These are phyloP conservation scores for Cochlearius cochlearius DNA, from an alignment of 2,113 vertebrate genomes.

Conservation along the genomic window DNA sequence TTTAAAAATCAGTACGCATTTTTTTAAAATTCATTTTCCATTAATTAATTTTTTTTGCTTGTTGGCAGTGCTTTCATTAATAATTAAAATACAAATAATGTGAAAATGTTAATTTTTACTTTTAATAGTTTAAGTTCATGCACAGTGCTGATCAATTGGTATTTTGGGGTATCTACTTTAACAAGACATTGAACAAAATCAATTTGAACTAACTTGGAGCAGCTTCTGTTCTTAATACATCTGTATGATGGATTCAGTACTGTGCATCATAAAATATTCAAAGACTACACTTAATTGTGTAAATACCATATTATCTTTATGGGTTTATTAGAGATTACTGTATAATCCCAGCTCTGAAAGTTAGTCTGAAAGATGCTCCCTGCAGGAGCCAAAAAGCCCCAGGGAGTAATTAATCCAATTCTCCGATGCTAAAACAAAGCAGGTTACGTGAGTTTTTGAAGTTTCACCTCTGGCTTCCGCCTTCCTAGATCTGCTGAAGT, in stretches of 20 bases:
- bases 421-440: neutral
- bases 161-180: conserved; percentile 59
- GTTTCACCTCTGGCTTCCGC: neutral
- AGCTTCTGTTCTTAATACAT: conserved; percentile 51
- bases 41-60: neutral
- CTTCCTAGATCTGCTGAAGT: neutral
- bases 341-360: conserved; percentile 18
- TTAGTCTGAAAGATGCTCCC: conserved; percentile 10
- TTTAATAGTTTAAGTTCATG: conserved; percentile 56
- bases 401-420: conserved; percentile 21
- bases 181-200: conserved; percentile 45
- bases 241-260: neutral
- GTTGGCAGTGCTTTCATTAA: neutral
- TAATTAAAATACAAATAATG: conserved; percentile 63
- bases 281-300: conserved; percentile 16
- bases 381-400: neutral
- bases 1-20: conserved; percentile 51
- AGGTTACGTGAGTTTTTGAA: neutral
- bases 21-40: conserved; percentile 27
- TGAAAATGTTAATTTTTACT: conserved; percentile 61
- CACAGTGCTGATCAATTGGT: conserved; percentile 51
- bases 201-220: conserved; percentile 49
- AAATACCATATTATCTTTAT: conserved; percentile 35
- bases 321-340: neutral
- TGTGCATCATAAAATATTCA: conserved; percentile 23